Base-by-base conservation (phyloP, 2,113 vertebrate genomes). In the Natator depressus region DNA sequence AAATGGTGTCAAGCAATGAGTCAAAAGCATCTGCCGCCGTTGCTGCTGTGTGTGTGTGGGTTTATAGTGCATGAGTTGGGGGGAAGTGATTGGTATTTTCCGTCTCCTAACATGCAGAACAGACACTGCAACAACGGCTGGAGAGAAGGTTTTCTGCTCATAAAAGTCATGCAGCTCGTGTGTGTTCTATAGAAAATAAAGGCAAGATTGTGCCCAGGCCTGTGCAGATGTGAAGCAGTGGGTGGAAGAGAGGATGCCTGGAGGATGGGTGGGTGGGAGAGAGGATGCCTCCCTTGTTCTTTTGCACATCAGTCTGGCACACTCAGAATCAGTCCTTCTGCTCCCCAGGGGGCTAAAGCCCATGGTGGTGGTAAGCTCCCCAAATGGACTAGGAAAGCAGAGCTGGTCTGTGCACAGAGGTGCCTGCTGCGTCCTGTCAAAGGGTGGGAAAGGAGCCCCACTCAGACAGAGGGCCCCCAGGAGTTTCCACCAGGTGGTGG, bases 391-490 rank as follows among this genome's bases (percentile, higher is more conserved):
- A 11, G 75, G 42, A 78, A 27, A 47, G 22, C 38, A 25, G 42
- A 47, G 42, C 75, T 46, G 22, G 59, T 27, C 24, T 11, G 9
- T 49, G 4, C 3, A 1, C 0, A 0, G 10, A 27, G 24, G 27
- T 51, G 53, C n/a, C 13, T 5, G 10, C 11, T 25, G 47, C 3
- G 22, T 2, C 2, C 8, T 9, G 20, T 69, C 49, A 84, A 76
- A 55, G 2, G 35, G 29, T 38, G 24, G 24, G n/a, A 76, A 87
- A 72, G 80, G 22, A 20, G 89, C 46, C 69, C 8, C 90, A 54
- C 46, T 57, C 50, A 87, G 12, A 80, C 38, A 75, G 11, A 29
- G 65, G 65, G n/a, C 24, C 75, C 16, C 75, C 25, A 51, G 55
- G 10, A 17, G 65, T 59, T 49, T 42, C 95, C 1, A 0, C 10